Base-by-base conservation (phyloP, 2,888 invertebrate genomes). In the Plebejus argus region DNA sequence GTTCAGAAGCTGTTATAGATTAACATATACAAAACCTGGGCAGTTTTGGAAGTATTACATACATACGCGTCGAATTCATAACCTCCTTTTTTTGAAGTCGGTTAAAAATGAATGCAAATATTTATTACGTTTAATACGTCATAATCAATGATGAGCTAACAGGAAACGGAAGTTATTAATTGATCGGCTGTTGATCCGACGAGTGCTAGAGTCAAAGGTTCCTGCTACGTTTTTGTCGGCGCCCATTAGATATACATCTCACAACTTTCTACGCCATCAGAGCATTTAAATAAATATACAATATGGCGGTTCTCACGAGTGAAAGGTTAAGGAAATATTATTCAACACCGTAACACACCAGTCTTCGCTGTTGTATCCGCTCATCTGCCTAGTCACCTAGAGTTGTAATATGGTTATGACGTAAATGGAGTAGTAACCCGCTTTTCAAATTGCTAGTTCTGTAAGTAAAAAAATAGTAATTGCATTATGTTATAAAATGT, bases 261-360 rank as follows among this genome's bases (percentile, higher is more conserved):
- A 18, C 10, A 74, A 74, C 74, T 74, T 74, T 74, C 74, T 74
- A 74, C 28, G 49, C 35, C 71, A 66, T 66, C 66, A 39, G 72
- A 72, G 49, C 28, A 74, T 74, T 74, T 74, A 74, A 74, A 74
- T 72, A 72, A 49, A 72, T 74, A 72, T n/a, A n/a, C 72, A 77
- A 77, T 61, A 77, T 72, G 58, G 77, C 72, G 18, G 72, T 45
- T 61, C 72, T 61, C 72, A 71, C 71, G 77, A 81, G 82, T 81
- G 81, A 82, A 82, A 81, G 82, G 82, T 82, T 82, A 81, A 78
- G 80, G 81, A 79, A 80, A 79, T 70, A 70, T 76, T 28, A 74
- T 74, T 49, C 74, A 74, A 74, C 49, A 45, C 23, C 72, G 28
- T 66, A 28, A 53, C 53, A 53, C 18, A 53, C 12, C 18, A 18